Conservation (phyloP, 2,888 invertebrate genomes). For the Pogonocherus hispidulus region DNA sequence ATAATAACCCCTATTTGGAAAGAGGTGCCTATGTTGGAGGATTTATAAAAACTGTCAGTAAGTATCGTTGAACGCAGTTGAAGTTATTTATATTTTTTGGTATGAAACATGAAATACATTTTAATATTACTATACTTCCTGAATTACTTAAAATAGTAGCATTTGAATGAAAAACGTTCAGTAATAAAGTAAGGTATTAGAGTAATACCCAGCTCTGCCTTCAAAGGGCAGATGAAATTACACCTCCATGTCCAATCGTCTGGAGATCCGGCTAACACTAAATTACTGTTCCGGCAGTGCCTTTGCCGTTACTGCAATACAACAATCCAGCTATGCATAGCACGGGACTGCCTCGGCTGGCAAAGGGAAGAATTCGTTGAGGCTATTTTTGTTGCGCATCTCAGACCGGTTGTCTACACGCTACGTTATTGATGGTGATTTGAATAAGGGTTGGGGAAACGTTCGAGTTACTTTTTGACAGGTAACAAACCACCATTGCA, state of each 20-base stretch:
- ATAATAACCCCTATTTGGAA: too few species aligned
- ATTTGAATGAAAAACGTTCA: too few species aligned
- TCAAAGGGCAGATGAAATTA: background rate
- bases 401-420: conserved; percentile 8
- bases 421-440: conserved; percentile 11
- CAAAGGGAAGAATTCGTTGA: background rate
- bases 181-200: background rate
- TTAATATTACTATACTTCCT: too few species aligned
- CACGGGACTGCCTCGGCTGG: background rate
- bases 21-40: too few species aligned
- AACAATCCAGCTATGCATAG: conserved; percentile 5
- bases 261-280: conserved; percentile 5
- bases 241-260: background rate
- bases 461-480: background rate
- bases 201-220: background rate
- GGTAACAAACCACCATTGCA: background rate
- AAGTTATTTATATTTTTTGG: too few species aligned
- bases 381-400: conserved; percentile 22
- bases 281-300: conserved; percentile 14
- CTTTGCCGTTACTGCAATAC: conserved; percentile 6
- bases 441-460: conserved; percentile 11
- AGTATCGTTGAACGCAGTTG: too few species aligned
- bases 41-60: too few species aligned
- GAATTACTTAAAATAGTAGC: too few species aligned
- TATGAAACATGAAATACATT: too few species aligned